Evolutionary conservation across 2,797 vertebrate species (phyloP), one percentile per base, ranked within the genome.

Genomic region (Alcedo atthis): DNA sequence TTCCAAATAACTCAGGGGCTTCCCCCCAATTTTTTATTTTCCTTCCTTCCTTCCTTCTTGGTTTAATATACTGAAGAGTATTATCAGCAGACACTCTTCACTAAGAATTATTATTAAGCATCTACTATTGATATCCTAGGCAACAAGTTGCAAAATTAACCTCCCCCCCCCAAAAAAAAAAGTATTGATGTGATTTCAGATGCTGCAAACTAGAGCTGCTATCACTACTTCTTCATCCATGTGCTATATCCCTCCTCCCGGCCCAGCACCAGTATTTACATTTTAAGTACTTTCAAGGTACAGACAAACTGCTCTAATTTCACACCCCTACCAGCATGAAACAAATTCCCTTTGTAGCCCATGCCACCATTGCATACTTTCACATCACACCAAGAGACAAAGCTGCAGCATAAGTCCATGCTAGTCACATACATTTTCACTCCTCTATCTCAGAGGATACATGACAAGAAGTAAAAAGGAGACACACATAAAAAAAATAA

Each of bases 201-300:
- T 33, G 30, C 6, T 22, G 8, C 19, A 81, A 66, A 42, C 5
- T 15, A 8, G 7, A 71, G 5, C 10, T 7, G 12, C 8, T 87
- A 13, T 19, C 9, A 20, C 53, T 61, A 2, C 32, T 33, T 33
- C 7, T 20, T 40, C 19, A 28, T 9, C 24, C 0, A 0, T 9
- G 9, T 17, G 4, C 25, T 62, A 20, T 10, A 53, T 16, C 19
- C 17, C 11, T 59, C 18, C 19, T 53, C 7, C 8, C 28, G 55
- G 17, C 16, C 12, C 10, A 54, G 33, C 13, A 24, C 11, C 7
- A 59, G 12, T 22, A 15, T 30, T 63, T 40, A 33, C 16, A 25
- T 24, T 54, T 2, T 6, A 48, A 76, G 28, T 42, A 8, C 13
- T 80, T 66, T 54, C 14, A 59, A 67, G 24, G 4, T 20, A 54